phyloP scores from a whole-genome alignment of 2,888 invertebrate genomes.

The Stenodema calcarata region DNA sequence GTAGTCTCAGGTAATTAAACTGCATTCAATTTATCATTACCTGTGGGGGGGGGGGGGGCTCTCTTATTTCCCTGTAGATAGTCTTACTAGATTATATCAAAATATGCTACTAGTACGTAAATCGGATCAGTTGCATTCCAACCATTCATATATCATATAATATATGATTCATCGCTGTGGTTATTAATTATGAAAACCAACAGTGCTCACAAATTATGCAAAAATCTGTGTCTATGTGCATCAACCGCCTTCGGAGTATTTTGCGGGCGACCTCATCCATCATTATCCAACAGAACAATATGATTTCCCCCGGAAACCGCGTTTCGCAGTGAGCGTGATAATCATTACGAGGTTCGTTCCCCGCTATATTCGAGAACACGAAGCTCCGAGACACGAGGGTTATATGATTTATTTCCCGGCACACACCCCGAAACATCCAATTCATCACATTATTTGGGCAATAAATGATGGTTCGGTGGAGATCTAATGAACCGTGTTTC shows the following conservation, averaged over 20 bases:
- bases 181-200: too few relatives aligned
- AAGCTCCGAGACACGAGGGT: constrained; percentile 17
- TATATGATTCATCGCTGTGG: too few relatives aligned
- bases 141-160: too few relatives aligned
- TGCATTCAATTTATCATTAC: too few relatives aligned
- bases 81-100: too few relatives aligned
- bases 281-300: not conserved
- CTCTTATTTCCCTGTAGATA: too few relatives aligned
- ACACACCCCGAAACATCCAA: constrained; percentile 19
- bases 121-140: too few relatives aligned
- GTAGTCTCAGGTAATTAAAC: too few relatives aligned
- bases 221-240: not conserved
- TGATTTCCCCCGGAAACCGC: not conserved
- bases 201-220: too few relatives aligned
- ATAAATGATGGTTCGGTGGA: constrained; percentile 37
- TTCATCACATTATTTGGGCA: constrained; percentile 42
- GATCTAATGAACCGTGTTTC: constrained; percentile 16
- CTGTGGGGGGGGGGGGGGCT: too few relatives aligned
- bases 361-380: constrained; percentile 3
- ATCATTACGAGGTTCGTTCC: not conserved
- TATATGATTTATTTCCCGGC: constrained; percentile 16
- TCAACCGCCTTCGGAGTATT: not conserved
- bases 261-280: not conserved
- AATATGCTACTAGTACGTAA: too few relatives aligned
- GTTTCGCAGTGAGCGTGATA: not conserved